Evolutionary conservation across 2,888 invertebrate species (phyloP), one percentile per base, ranked within the genome.

Genomic region (Byasa hedistus): DNA sequence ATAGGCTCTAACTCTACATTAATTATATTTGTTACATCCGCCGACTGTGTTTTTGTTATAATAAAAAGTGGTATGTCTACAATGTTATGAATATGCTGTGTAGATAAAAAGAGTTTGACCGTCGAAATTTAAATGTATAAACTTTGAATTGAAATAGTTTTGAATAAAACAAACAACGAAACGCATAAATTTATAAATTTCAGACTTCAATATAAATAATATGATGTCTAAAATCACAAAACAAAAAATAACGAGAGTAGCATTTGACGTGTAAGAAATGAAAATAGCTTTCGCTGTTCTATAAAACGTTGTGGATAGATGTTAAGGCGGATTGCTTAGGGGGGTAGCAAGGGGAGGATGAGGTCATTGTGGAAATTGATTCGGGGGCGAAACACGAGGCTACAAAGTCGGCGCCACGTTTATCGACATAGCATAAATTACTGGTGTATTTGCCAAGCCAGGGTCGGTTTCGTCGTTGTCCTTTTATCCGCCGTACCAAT

Each of bases 351-450:
- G 69, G 78, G 73, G 73, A 78, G 74, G 69, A 73, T 80, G 86
- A 88, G 87, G 88, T 88, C 89, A 87, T 89, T 81, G 79, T 84
- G 83, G 81, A 86, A 88, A 89, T 89, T 89, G 89, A 89, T 89
- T 89, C 83, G 82, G 80, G 82, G 84, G 84, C 84, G 86, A 85
- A 89, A 87, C 87, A 87, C 83, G 84, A 82, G 85, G 87, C 81
- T 81, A 83, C 83, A 83, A 85, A 84, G 79, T 78, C 80, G 85
- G 84, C 84, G 85, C 78, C 79, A 74, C 78, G 80, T 78, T 80
- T 83, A 79, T 73, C 76, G 75, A 76, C 80, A 76, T 79, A 79
- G 84, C 83, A 86, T 86, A 86, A 88, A 86, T 86, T 87, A 85
- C 85, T 79, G 79, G 71, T 76, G 79, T 86, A 86, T 87, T 86